These are phyloP conservation scores for Paraescarpia echinospica DNA, from an alignment of 1,140 invertebrate genomes.

Conservation along the genomic window DNA sequence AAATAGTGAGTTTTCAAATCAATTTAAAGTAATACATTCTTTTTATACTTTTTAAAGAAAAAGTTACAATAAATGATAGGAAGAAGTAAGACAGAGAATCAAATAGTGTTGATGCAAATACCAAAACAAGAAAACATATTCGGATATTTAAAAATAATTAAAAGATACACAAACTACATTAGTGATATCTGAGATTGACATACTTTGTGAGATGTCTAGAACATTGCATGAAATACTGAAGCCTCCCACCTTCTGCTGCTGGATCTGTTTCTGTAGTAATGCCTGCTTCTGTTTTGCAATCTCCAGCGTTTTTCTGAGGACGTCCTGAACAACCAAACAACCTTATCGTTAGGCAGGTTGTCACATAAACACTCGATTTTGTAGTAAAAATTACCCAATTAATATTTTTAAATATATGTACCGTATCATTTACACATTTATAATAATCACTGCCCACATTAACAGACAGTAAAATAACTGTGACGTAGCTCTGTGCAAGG, in stretches of 20 bases:
- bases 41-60: no score
- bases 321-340: slow-evolving; percentile 59
- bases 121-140: no score
- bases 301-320: slow-evolving; percentile 72
- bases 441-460: no score
- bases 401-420: no score
- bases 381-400: no score
- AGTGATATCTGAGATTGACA: not conserved
- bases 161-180: not conserved
- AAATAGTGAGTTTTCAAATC: no score
- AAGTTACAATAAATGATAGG: not conserved
- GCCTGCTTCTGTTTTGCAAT: slow-evolving; percentile 76
- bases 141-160: not conserved
- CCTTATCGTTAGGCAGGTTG: not conserved
- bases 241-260: slow-evolving; percentile 66
- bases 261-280: slow-evolving; percentile 75
- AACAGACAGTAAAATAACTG: no score
- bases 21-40: no score
- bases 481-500: no score
- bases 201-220: not conserved
- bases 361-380: not conserved
- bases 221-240: not conserved
- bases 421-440: no score
- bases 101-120: not conserved
- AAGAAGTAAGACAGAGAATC: not conserved